phyloP scores from a whole-genome alignment of 1,140 invertebrate genomes.

The Diachasma alloeum region DNA sequence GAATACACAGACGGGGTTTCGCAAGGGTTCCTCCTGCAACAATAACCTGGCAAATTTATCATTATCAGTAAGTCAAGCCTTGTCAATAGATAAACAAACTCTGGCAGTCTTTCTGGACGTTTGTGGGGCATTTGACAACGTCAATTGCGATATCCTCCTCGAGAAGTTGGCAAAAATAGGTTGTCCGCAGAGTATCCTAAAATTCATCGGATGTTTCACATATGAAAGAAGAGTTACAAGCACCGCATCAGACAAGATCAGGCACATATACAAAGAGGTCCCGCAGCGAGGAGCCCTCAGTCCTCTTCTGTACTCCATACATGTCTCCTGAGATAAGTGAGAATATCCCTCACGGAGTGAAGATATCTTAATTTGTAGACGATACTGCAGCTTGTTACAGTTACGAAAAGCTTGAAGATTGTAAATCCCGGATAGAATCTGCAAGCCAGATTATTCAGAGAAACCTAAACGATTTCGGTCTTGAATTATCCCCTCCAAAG shows the following conservation, averaged over 20 bases:
- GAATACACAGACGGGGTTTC: not conserved
- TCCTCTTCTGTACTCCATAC: conserved; percentile 19
- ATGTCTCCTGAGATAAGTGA: conserved; percentile 11
- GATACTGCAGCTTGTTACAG: conserved; percentile 11
- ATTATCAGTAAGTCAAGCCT: not conserved
- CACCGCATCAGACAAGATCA: not conserved
- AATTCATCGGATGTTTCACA: not conserved
- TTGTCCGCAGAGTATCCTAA: not conserved
- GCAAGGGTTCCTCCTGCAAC: not conserved
- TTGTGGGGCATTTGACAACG: conserved; percentile 7
- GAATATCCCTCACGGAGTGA: not conserved
- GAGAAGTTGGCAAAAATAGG: not conserved
- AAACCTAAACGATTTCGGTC: not conserved
- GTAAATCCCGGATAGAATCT: not conserved
- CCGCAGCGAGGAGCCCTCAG: conserved; percentile 6
- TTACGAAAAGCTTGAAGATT: not conserved
- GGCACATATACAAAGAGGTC: not conserved
- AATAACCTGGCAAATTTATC: not conserved
- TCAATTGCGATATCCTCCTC: not conserved
- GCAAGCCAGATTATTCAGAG: not conserved
- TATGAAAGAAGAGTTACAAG: not conserved
- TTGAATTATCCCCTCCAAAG: conserved; percentile 22
- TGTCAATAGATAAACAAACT: not conserved
- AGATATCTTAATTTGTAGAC: conserved; percentile 17
- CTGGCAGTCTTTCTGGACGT: conserved; percentile 11